Base-by-base conservation (phyloP, 2,797 vertebrate species). In the Tarsius wallacei region DNA sequence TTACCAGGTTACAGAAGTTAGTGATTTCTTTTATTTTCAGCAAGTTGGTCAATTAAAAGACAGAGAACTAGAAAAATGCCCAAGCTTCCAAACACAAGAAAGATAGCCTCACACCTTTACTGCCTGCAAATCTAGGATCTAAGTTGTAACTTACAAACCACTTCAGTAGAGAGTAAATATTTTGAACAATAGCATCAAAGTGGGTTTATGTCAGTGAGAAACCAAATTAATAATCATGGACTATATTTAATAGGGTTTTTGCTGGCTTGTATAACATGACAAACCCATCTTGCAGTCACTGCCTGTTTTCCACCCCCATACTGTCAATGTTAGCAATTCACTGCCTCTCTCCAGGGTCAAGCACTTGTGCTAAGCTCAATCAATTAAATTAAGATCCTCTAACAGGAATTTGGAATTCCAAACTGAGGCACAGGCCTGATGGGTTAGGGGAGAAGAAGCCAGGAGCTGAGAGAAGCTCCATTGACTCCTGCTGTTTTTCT, bases 41-140 rank as follows among this genome's bases (percentile, higher is more conserved):
- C 61, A 93, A 81, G 16, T 47, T 63, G 31, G 61, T 57, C 51
- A 85, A 89, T 74, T 87, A 90, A 96, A 87, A 70, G 21, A 85
- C 73, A 73, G 88, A 95, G 47, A 91, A 64, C 9, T 17, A 49
- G n/a, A 42, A 74, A 84, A 81, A 89, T 74, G 1, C 5, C 16
- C 49, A 90, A 78, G 15, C 28, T 78, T 80, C 57, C 28, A 31
- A 87, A 95, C 77, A 83, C 22, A 64, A 22, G 12, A 66, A 96
- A 90, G 73, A 59, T 14, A 71, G 1, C 22, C 10, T 77, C 57
- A 53, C 10, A 77, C n/a, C 33, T 95, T n/a, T 47, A 87, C 2
- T 57, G 9, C 49, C 57, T 70, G 19, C 19, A 93, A 90, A 94
- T 87, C 55, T 87, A 71, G 5, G 3, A 90, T 61, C 17, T 17